Evolutionary conservation across 2,888 invertebrate species (phyloP).

Genomic region (Agonum fuliginosum): DNA sequence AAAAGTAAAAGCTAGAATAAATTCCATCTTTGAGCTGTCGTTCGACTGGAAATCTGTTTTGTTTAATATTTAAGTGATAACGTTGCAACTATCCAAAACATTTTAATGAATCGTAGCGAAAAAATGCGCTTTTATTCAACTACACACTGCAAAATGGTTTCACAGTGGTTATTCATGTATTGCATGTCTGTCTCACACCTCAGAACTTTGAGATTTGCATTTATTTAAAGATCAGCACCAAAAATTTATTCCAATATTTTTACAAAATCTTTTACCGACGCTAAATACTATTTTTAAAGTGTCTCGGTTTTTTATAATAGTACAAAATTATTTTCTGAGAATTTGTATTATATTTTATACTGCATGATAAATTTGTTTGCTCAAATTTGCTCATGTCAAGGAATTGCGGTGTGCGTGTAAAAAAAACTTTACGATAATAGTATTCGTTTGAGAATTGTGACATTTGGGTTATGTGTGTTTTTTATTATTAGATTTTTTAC

Average conservation of each 20-base stretch:
- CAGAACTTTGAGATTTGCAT: constrained; percentile 42
- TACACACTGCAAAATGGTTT: constrained; percentile 31
- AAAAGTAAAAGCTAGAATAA: too few species aligned
- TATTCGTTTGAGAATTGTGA: constrained; percentile 51
- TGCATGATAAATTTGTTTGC: constrained; percentile 15
- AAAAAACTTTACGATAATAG: constrained; percentile 31
- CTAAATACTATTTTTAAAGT: not conserved
- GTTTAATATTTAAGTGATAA: too few species aligned
- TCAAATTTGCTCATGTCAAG: constrained; percentile 36
- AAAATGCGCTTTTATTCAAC: constrained; percentile 23
- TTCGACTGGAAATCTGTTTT: too few species aligned
- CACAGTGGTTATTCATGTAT: constrained; percentile 33
- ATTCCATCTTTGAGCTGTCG: too few species aligned
- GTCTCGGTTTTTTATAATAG: too few species aligned
- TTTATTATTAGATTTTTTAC: constrained; percentile 57
- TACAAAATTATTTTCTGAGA: not conserved
- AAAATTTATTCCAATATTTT: constrained; percentile 9
- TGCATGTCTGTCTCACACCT: constrained; percentile 34
- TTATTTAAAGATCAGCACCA: constrained; percentile 24
- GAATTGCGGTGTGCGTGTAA: constrained; percentile 40
- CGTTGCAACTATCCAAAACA: too few species aligned
- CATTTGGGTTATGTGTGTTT: constrained; percentile 51
- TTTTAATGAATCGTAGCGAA: too few species aligned
- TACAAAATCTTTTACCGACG: not conserved
- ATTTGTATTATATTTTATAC: not conserved